Base-by-base conservation (phyloP, 2,888 invertebrate genomes). In the Panzeria rudis region DNA sequence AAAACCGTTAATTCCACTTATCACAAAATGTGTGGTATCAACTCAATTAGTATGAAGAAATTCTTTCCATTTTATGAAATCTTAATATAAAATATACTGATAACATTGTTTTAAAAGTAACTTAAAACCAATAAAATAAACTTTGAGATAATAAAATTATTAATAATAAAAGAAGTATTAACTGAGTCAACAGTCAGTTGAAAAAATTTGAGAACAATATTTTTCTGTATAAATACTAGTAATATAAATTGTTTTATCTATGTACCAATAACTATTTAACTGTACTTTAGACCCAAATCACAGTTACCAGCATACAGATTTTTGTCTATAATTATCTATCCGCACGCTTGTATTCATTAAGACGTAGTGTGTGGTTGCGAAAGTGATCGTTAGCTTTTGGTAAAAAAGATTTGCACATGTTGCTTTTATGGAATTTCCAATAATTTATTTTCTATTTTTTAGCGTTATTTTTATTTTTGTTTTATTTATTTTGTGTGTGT, bases 401-500 rank as follows among this genome's bases (percentile, higher is more conserved):
- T 29, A n/a, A 56, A 62, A 79, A 83, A 66, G 54, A 64, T 59
- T 79, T 54, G 68, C 66, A 64, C 72, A 68, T 73, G 80, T 84
- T 54, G 38, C 23, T 69, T 73, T 69, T 76, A 71, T 76, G 76
- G 84, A 84, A 76, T 64, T 81, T 81, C 64, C 64, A 75, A 47
- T 56, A 69, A 75, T 20, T 68, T 44, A 32, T 35, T 66, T 56
- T 78, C 50, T 78, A 56, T 66, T 59, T 66, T n/a, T 23, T 47
- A 35, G 38, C 11, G 38, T 38, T 25, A 2, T 50, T 32, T 54
- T 59, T 32, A 41, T 7, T 20, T 41, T 15, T 41, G 54, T 15
- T 41, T 29, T 25, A 13, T 38, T 62, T 35, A 4, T 54, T 56
- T 15, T 64, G 13, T 25, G 29, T 5, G 56, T 15, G 17, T 59